Evolutionary conservation across 2,113 vertebrate species (phyloP), one percentile per base, ranked within the genome.

Genomic region (Pipra filicauda): DNA sequence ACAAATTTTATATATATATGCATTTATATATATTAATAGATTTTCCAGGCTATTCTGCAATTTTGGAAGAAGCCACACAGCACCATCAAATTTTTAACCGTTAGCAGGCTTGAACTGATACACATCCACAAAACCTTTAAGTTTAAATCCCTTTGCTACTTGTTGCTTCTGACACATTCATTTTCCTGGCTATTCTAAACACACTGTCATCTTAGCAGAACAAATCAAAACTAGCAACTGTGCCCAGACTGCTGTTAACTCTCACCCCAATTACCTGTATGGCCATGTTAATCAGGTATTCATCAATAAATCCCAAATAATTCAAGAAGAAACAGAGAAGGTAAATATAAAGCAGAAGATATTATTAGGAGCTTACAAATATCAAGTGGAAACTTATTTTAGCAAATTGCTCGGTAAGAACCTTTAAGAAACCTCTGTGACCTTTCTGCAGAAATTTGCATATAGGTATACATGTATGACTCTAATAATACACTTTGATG

Each of bases 11-110:
- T 62, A 37, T 7, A 15, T 30, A 69, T 9, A 31, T 2, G 28
- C 5, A 31, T 27, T 76, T 83, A 23, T 49, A 49, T 17, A 33
- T 9, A 89, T 46, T 84, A 83, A 67, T 51, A 72, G 69, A 11
- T 82, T 91, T 96, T 94, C 75, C 91, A 94, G 44, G 64, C 26
- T 85, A 59, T 58, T 88, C 71, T 44, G 30, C 44, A 79, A 43
- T 59, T 85, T 74, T 74, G 75, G 82, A 94, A 90, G 75, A 43
- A 88, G 67, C 10, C 84, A 77, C 28, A 39, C 16, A 91, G 43
- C 15, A 64, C 15, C 55, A 57, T n/a, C 21, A 35, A 16, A 31
- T 71, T 90, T 93, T 96, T 94, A 91, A 91, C 88, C 55, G 23
- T 67, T 65, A 73, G 19, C 30, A 91, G 43, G 52, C 69, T 86